phyloP scores from a whole-genome alignment of 2,888 invertebrate genomes.

The Drosophila vallismaia region DNA sequence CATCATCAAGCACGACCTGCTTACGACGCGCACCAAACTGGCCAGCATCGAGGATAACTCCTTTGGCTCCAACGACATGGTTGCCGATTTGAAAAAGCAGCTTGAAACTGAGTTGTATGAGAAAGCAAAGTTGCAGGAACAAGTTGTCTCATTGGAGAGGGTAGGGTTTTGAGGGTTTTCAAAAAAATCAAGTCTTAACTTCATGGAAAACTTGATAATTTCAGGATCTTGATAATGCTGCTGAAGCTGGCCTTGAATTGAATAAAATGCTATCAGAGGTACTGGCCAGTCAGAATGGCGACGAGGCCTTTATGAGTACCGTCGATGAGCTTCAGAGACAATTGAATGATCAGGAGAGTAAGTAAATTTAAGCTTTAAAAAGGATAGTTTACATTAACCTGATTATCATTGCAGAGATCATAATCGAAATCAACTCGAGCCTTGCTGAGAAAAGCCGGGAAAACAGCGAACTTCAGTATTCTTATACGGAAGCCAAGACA shows the following conservation, averaged over 20 bases:
- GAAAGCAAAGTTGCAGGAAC: slow-evolving; percentile 87
- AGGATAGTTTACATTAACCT: neutral
- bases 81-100: slow-evolving; percentile 87
- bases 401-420: slow-evolving; percentile 80
- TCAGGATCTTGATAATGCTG: slow-evolving; percentile 90
- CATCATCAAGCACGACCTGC: slow-evolving; percentile 87
- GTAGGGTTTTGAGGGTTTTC: slow-evolving; percentile 72
- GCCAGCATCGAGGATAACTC: slow-evolving; percentile 89
- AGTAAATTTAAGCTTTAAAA: slow-evolving; percentile 25
- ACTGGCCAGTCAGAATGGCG: slow-evolving; percentile 88
- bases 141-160: slow-evolving; percentile 88
- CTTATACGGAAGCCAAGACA: slow-evolving; percentile 83
- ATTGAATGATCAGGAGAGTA: slow-evolving; percentile 87
- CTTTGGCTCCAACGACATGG: slow-evolving; percentile 89
- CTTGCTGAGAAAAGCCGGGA: slow-evolving; percentile 85
- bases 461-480: slow-evolving; percentile 85
- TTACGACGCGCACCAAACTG: slow-evolving; percentile 86
- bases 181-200: too few relatives aligned
- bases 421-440: slow-evolving; percentile 85
- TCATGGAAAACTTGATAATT: neutral
- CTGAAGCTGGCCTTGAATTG: slow-evolving; percentile 91
- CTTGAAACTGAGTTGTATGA: slow-evolving; percentile 85
- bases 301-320: slow-evolving; percentile 87
- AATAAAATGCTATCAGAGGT: slow-evolving; percentile 88
- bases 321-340: slow-evolving; percentile 88